A percentile compares a stretch with the other conserved stretches of the same genome.
These are phyloP conservation scores for Orussus abietinus DNA, from an alignment of 1,140 invertebrate genomes.

Conservation along the genomic window DNA sequence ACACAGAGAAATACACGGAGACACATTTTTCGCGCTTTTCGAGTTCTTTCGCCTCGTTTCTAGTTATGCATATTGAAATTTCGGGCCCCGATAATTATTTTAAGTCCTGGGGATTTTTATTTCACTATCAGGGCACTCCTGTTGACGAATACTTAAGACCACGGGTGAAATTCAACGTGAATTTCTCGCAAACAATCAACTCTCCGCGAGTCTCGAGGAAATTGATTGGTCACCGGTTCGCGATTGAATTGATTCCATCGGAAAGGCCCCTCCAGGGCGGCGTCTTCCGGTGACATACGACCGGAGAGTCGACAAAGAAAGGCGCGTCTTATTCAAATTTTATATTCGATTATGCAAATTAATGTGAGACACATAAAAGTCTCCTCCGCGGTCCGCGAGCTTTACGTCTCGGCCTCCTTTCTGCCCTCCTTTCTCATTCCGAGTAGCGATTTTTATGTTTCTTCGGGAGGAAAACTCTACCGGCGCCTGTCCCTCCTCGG, in stretches of 20 bases:
- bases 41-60: too few relatives aligned
- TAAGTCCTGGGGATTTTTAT: too few relatives aligned
- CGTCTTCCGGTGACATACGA: conserved; percentile 32
- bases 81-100: too few relatives aligned
- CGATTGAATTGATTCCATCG: conserved; percentile 1
- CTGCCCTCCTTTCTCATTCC: too few relatives aligned
- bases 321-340: conserved; percentile 46
- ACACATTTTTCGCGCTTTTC: too few relatives aligned
- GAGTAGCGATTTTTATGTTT: conserved; percentile 47
- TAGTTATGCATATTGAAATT: too few relatives aligned
- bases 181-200: too few relatives aligned
- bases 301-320: conserved; percentile 23
- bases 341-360: conserved; percentile 54
- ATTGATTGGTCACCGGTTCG: conserved; percentile 4
- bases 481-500: conserved; percentile 40
- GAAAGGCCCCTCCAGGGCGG: not conserved
- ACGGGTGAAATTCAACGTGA: too few relatives aligned
- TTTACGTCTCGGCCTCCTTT: not conserved
- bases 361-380: conserved; percentile 50
- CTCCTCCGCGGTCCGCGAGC: conserved; percentile 28
- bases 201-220: too few relatives aligned
- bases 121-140: too few relatives aligned
- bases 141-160: too few relatives aligned
- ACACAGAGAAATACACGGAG: too few relatives aligned
- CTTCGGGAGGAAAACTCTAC: conserved; percentile 50